Percentiles rank a stretch among this genome's conserved stretches.
Evolutionary conservation across 2,888 invertebrate species (phyloP).

Genomic region (Scaptomyza caliginosa): DNA sequence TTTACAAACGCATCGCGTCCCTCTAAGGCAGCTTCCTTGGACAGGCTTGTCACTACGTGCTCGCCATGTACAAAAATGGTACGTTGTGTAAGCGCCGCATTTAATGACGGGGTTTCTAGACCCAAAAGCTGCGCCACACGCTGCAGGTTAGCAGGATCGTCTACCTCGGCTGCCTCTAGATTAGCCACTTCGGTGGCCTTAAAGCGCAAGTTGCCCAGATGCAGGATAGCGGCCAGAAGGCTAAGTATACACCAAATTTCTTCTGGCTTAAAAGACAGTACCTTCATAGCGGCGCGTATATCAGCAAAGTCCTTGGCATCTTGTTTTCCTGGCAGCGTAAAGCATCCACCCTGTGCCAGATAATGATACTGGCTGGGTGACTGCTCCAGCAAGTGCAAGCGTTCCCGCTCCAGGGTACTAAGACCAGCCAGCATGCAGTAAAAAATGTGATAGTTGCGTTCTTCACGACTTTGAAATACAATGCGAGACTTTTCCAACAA

Average conservation of each 20-base stretch:
- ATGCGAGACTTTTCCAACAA: constrained; percentile 96
- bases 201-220: constrained; percentile 95
- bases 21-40: constrained; percentile 91
- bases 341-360: constrained; percentile 89
- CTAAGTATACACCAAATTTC: constrained; percentile 94
- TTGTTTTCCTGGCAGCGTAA: constrained; percentile 88
- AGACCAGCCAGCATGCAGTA: constrained; percentile 95
- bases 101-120: constrained; percentile 88
- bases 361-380: constrained; percentile 91
- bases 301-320: constrained; percentile 94
- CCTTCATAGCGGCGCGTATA: constrained; percentile 96
- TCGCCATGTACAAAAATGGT: constrained; percentile 94
- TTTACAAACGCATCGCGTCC: constrained; percentile 97
- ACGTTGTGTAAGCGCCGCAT: constrained; percentile 92
- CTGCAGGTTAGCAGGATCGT: constrained; percentile 88
- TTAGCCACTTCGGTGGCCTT: constrained; percentile 90
- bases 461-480: constrained; percentile 94
- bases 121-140: constrained; percentile 90
- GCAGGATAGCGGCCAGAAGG: constrained; percentile 93
- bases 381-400: constrained; percentile 87
- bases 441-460: constrained; percentile 98
- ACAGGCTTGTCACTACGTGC: constrained; percentile 90
- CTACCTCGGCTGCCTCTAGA: constrained; percentile 94
- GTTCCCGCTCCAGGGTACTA: constrained; percentile 90
- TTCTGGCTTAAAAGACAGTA: constrained; percentile 92